Evolutionary conservation across 2,797 vertebrate genomes (phyloP), one percentile per base, ranked within the genome.

Genomic region (Cyclura pinguis): DNA sequence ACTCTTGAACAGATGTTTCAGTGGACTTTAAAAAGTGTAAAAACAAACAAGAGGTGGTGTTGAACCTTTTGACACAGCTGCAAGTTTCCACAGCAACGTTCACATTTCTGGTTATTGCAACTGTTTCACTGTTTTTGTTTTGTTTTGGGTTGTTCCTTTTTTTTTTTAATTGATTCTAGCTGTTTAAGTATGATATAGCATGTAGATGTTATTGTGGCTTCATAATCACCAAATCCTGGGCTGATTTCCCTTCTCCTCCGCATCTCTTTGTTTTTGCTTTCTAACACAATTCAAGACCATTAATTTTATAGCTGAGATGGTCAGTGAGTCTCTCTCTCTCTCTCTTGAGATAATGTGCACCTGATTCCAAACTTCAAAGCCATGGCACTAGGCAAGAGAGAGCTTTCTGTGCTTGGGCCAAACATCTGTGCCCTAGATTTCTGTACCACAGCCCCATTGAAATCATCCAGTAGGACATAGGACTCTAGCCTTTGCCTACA

Each of bases 1-100:
- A 95, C 89, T 95, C 93, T 89, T 89, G 94, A 96, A 91, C 92
- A 89, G 96, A 96, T 94, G 89, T 93, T 96, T 95, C 95, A 96
- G 94, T 95, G 95, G 91, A 93, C 91, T 92, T 88, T 83, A 92
- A 95, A 93, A 91, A 92, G 88, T 94, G 93, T 89, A 95, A 96
- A 94, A 73, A 81, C 10, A 78, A 93, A 92, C 73, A 87, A 72
- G 91, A 92, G 94, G 91, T 95, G 95, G 96, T 96, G 93, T 96
- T 96, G 94, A 78, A 89, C n/a, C 80, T 57, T 85, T 95, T 96
- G 96, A 91, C 95, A 92, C 95, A 96, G 96, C 97, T 96, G 95
- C 96, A 95, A 95, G 93, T 93, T 93, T 92, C 90, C 95, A 94
- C 96, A 94, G 96, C 96, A 96, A 90, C 83, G 81, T 95, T 95